Evolutionary conservation across 1,140 invertebrate genomes (phyloP), one percentile per base, ranked within the genome.

Genomic region (Telenomus remus): DNA sequence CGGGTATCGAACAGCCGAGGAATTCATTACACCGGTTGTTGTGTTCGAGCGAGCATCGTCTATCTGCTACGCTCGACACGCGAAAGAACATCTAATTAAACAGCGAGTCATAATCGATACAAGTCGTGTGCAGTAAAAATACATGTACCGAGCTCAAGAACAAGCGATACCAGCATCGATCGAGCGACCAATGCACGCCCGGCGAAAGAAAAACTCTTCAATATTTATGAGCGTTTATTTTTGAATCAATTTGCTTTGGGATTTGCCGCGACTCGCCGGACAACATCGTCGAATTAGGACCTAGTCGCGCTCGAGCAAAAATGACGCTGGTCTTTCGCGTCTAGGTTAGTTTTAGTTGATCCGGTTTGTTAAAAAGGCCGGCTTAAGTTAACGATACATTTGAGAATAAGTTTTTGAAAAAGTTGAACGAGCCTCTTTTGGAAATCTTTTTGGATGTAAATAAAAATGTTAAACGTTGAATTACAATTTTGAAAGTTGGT

Each of bases 11-110:
- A 51, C 56, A 63, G 27, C 57, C 57, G 57, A 68, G 57, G 57
- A 56, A 75, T 75, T 75, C 64, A 75, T 68, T 69, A 65, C 19
- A 27, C 19, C 49, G 53, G 37, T 48, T 46, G 35, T 43, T 55
- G 35, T 57, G n/a, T 47, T 39, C 34, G 35, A 37, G 19, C 19
- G 19, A 27, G 19, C 65, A 43, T 53, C 54, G 56, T 10, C 54
- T 69, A 54, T 59, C 7, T 56, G 48, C 37, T 53, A 37, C 53
- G 37, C 47, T 33, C 61, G 49, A 66, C 57, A 55, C 27, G 50
- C 57, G 43, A 63, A 61, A 56, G 71, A 63, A 63, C 64, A 74
- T 63, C 51, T 68, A 74, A 74, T 74, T 74, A 63, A 74, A 68
- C 53, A 57, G 34, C 51, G 19, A 46, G 51, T 68, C 39, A 61